Conservation (phyloP, 2,888 invertebrate genomes). For the Lithophane semibrunnea region DNA sequence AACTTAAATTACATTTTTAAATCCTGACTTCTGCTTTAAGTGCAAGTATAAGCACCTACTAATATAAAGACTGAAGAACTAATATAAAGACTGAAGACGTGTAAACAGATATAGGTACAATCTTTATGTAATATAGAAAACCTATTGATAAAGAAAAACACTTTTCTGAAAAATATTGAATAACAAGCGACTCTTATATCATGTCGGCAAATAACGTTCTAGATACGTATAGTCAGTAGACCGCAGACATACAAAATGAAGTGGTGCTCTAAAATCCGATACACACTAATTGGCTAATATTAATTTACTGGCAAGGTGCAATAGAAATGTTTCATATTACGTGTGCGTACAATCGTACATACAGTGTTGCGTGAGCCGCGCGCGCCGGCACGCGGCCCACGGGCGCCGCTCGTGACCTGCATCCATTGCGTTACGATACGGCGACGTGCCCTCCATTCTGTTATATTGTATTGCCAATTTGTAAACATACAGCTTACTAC, state of each 20-base stretch:
- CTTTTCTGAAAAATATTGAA: background rate
- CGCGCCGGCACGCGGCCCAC: conserved; percentile 51
- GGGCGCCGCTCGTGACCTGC: conserved; percentile 72
- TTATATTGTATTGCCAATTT: conserved; percentile 69
- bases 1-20: background rate
- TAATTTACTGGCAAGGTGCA: conserved; percentile 38
- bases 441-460: conserved; percentile 67
- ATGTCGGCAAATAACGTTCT: background rate
- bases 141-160: background rate
- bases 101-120: background rate
- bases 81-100: background rate
- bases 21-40: background rate
- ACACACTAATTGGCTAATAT: conserved; percentile 37
- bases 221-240: background rate
- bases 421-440: conserved; percentile 68
- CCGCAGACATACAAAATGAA: conserved; percentile 25
- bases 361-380: conserved; percentile 26
- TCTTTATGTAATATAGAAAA: too few species aligned
- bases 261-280: conserved; percentile 28
- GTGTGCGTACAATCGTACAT: conserved; percentile 9
- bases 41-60: too few species aligned
- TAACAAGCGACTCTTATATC: background rate
- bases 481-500: conserved; percentile 67
- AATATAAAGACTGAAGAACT: background rate
- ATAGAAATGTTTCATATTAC: conserved; percentile 38